These are phyloP conservation scores for Nesidiocoris tenuis DNA, from an alignment of 2,888 invertebrate genomes.

Conservation along the genomic window DNA sequence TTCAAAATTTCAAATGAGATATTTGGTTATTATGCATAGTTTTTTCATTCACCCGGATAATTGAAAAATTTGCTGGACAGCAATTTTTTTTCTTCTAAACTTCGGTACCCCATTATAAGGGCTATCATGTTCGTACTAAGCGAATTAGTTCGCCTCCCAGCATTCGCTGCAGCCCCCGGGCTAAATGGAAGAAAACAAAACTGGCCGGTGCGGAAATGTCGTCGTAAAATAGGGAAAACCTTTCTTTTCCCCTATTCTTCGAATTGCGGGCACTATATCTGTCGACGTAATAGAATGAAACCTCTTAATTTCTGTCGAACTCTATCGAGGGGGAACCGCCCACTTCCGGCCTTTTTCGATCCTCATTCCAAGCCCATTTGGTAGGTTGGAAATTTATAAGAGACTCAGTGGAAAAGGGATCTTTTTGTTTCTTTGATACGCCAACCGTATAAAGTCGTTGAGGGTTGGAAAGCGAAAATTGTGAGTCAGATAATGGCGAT, in stretches of 20 bases:
- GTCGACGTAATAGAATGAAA: not conserved
- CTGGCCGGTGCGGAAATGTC: not conserved
- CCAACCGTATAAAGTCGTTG: not conserved
- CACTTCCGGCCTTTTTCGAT: not conserved
- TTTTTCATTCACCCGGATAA: too few species aligned
- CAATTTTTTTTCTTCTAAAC: too few species aligned
- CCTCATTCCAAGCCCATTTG: not conserved
- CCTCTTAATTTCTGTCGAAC: not conserved
- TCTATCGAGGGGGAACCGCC: not conserved
- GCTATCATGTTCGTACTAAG: too few species aligned
- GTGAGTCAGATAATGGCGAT: too few species aligned
- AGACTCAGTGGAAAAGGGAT: not conserved
- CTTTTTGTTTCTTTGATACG: not conserved
- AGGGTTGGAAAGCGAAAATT: too few species aligned
- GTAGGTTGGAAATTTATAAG: not conserved
- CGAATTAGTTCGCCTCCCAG: too few species aligned
- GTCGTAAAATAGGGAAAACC: not conserved
- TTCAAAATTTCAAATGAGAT: too few species aligned
- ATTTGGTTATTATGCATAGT: too few species aligned
- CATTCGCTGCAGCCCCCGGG: too few species aligned
- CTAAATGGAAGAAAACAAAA: not conserved
- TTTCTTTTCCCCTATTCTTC: constrained; percentile 1
- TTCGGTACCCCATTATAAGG: too few species aligned
- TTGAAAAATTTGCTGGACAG: too few species aligned
- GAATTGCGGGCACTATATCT: not conserved